Base-by-base conservation (phyloP, 30 jellyfish, hydroid and myxozoan species). In the Aurelia coerulea region DNA sequence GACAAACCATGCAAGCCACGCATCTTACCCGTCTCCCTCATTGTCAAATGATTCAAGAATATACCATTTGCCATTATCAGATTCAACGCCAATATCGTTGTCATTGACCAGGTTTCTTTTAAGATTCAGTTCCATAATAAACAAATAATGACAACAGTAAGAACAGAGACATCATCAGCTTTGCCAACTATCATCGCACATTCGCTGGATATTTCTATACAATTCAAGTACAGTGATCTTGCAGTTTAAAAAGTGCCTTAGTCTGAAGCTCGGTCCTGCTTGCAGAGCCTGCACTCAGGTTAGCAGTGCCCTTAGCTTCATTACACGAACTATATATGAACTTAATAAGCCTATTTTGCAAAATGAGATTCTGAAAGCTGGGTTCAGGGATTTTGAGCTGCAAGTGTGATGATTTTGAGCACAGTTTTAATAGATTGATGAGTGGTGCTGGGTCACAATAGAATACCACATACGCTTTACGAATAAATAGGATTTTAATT, bases 51-150 rank as follows among this genome's bases (percentile, higher is more conserved):
- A 84, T 34, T 84, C 74, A 62, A 84, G 88, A 59, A 84, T 84
- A 34, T 84, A 84, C 93, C 93, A 84, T 9, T 78, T 68, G n/a
- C 86, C 88, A 16, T 73, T 68, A 52, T 84, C 93, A 9, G 93
- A 34, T 39, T 84, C 93, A 49, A 73, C 69, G 3, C 42, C 66
- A 46, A 46, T 4, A 18, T 32, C 23, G 23, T 35, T 18, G 10
- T 56, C 53, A 10, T 60, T 71, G 50, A 67, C 17, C 66, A 84
- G 52, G 18, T 35, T 52, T 16, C n/a, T 64, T 32, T 77, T 49
- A 54, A 69, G 85, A 23, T 81, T 67, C 76, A 51, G n/a, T 50
- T 79, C 91, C 83, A 67, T 68, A 1, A 50, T 74, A 19, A 64
- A 66, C 35, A 46, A 54, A n/a, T 18, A 14, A 74, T 3, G 14